Evolutionary conservation across 2,797 vertebrate species (phyloP).

Genomic region (Thaleichthys pacificus): DNA sequence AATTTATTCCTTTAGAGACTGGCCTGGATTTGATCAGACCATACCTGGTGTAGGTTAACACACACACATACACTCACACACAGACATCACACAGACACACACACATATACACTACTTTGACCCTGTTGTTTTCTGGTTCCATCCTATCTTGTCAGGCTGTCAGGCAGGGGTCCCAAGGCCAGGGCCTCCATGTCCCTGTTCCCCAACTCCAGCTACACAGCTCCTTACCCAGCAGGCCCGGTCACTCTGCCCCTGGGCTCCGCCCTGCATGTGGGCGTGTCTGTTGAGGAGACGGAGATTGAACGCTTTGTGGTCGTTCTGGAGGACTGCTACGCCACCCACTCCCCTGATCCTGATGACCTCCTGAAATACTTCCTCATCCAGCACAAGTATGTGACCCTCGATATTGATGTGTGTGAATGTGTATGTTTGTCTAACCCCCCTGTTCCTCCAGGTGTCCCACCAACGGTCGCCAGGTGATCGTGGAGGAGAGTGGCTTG

Average conservation of each 20-base stretch:
- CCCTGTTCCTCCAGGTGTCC: slow-evolving; percentile 56
- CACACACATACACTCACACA: not conserved
- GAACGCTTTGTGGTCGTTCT: slow-evolving; percentile 63
- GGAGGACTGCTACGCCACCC: slow-evolving; percentile 72
- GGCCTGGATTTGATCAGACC: slow-evolving; percentile 60
- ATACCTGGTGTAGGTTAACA: slow-evolving; percentile 48
- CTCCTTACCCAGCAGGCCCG: slow-evolving; percentile 46
- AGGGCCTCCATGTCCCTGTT: slow-evolving; percentile 72
- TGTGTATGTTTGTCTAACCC: too few species aligned
- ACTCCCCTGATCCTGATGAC: slow-evolving; percentile 47
- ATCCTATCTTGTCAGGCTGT: not conserved
- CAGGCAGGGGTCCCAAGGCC: slow-evolving; percentile 45
- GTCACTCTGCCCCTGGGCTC: slow-evolving; percentile 58
- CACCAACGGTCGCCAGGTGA: slow-evolving; percentile 52
- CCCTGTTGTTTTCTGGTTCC: not conserved
- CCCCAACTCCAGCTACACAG: slow-evolving; percentile 54
- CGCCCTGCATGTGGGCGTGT: slow-evolving; percentile 64
- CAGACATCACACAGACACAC: too few species aligned
- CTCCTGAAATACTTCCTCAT: slow-evolving; percentile 68
- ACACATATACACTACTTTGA: not conserved
- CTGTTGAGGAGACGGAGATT: slow-evolving; percentile 51
- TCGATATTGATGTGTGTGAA: not conserved
- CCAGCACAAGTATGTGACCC: slow-evolving; percentile 8
- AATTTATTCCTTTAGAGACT: slow-evolving; percentile 28
- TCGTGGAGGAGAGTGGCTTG: slow-evolving; percentile 54